A percentile compares a stretch with the other conserved stretches of the same genome.
Evolutionary conservation across 2,888 invertebrate genomes (phyloP).

Genomic region (Melikaiella ostensackeni): DNA sequence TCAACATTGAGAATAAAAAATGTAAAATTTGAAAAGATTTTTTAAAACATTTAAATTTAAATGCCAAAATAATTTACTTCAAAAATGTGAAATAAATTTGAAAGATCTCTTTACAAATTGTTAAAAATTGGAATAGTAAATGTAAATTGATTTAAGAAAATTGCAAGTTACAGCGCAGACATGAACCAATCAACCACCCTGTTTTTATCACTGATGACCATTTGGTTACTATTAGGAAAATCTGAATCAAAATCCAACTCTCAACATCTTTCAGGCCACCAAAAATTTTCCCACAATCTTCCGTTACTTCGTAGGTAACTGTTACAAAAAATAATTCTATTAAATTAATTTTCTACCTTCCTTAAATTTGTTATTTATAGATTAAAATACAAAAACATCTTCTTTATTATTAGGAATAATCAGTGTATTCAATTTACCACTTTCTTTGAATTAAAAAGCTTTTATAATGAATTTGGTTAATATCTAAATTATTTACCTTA

Average conservation of each 20-base stretch:
- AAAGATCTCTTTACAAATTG: neutral
- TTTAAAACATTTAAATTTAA: too few relatives aligned
- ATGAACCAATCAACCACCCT: conserved; percentile 59
- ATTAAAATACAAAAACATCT: too few relatives aligned
- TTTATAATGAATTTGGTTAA: too few relatives aligned
- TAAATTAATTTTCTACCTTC: neutral
- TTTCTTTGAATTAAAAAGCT: neutral
- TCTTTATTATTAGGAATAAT: too few relatives aligned
- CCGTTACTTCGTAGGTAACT: conserved; percentile 57
- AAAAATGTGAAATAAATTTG: too few relatives aligned
- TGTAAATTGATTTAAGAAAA: neutral
- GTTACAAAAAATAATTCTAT: neutral
- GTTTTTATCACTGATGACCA: conserved; percentile 54
- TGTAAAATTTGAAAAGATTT: too few relatives aligned
- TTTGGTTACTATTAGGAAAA: conserved; percentile 57
- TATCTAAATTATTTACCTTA: too few relatives aligned
- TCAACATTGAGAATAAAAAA: too few relatives aligned
- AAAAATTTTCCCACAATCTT: conserved; percentile 47
- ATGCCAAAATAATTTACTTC: too few relatives aligned
- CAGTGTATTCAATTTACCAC: neutral
- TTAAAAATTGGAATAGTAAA: neutral
- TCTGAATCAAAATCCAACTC: conserved; percentile 51
- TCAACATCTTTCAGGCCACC: conserved; percentile 18
- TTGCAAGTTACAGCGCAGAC: conserved; percentile 43
- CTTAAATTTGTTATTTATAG: neutral